Evolutionary conservation across 2,888 invertebrate species (phyloP).

Genomic region (Teinopalpus imperialis): DNA sequence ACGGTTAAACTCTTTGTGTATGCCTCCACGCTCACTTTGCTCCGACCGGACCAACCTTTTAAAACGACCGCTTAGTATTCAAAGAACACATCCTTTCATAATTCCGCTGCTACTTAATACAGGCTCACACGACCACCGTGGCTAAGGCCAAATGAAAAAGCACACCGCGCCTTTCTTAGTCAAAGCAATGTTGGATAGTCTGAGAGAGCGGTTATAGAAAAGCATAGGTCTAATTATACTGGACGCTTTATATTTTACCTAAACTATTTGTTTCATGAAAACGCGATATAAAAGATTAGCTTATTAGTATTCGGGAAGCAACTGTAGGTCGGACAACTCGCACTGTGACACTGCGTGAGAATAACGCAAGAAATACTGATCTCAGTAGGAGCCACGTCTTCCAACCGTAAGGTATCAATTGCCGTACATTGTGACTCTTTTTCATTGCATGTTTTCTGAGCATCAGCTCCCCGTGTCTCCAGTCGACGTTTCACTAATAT

Average conservation of each 20-base stretch:
- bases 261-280: constrained; percentile 78
- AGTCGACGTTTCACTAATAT: constrained; percentile 20
- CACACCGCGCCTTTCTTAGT: constrained; percentile 36
- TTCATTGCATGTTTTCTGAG: constrained; percentile 6
- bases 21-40: constrained; percentile 16
- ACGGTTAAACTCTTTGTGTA: constrained; percentile 22
- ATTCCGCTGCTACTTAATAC: constrained; percentile 76
- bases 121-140: constrained; percentile 67
- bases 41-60: constrained; percentile 46
- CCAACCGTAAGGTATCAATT: constrained; percentile 10
- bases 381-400: constrained; percentile 1
- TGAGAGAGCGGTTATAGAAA: constrained; percentile 30
- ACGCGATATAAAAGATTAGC: constrained; percentile 80
- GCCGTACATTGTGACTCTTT: constrained; percentile 4
- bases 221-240: constrained; percentile 47
- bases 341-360: constrained; percentile 48
- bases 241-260: constrained; percentile 64
- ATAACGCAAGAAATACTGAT: constrained; percentile 42
- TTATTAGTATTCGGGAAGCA: constrained; percentile 76
- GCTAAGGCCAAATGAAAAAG: constrained; percentile 48
- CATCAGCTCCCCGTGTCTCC: constrained; percentile 17
- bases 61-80: constrained; percentile 71
- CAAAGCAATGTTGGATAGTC: constrained; percentile 33
- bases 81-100: constrained; percentile 73
- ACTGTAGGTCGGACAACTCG: constrained; percentile 52